Base-by-base conservation (phyloP, 2,113 vertebrate genomes). In the Catharus minimus region DNA sequence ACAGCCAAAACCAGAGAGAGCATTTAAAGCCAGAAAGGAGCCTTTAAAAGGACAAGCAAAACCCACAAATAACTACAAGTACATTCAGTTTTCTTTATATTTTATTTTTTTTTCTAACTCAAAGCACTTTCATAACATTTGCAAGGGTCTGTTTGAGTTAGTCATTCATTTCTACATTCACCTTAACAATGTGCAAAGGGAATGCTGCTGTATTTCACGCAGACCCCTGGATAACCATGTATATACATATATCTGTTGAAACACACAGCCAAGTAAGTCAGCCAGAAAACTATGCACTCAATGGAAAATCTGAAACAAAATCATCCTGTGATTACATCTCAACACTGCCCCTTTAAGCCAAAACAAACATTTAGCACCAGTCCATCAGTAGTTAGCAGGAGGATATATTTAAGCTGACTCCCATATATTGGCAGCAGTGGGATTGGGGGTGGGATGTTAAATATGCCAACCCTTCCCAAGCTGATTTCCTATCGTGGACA, bases 281-380 rank as follows among this genome's bases (percentile, higher is more conserved):
- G 92, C 82, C 88, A 94, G 92, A 95, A 90, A 95, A 72, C 73
- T 78, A 67, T 78, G 79, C 76, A 57, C 57, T 75, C 53, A 79
- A 89, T 69, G 90, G 93, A 93, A 95, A 95, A 88, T 89, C 1
- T 86, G 90, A 92, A 94, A 86, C 62, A 75, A 91, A 90, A 92
- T 92, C 77, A 81, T 53, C 82, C 90, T 62, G 43, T 43, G 89
- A 94, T 89, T 92, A 88, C 79, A 92, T 94, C 87, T 87, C 91
- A 69, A 15, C 55, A 71, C 55, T 62, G 67, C 47, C 50, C 71
- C 82, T 95, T 82, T 86, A 91, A 94, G 94, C 91, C 94, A 95
- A 95, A 91, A 82, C 14, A 96, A 93, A 96, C 83, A 94, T 53
- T 88, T 57, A 95, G 57, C 81, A 7, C 65, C 80, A 92, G 83